Evolutionary conservation across 1,140 invertebrate species (phyloP), one percentile per base, ranked within the genome.

Genomic region (Atopsyche davidsoni): DNA sequence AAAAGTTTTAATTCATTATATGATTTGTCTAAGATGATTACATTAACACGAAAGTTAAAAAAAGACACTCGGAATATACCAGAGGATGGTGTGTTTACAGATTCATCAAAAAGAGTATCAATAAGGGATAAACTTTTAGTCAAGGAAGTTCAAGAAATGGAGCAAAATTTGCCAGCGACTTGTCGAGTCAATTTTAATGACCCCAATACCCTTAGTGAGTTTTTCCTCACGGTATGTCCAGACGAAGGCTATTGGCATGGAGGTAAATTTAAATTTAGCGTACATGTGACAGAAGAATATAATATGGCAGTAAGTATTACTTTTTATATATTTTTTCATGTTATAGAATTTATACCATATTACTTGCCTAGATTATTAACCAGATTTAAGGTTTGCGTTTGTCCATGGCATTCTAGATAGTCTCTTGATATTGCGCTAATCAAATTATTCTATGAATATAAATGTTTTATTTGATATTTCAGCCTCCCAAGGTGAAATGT

Each of bases 401-500:
- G n/a, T n/a, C n/a, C n/a, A n/a, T n/a, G n/a, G n/a, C n/a, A n/a
- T 28, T 28, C n/a, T 28, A 28, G 25, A 7, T 28, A 28, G 6
- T 28, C 25, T 28, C 25, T 28, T 6, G 6, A 7, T 28, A 28
- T 6, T 28, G 6, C 6, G 6, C 6, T 28, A 28, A 7, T 28
- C 6, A 28, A 28, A 7, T 28, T 28, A 28, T n/a, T 28, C n/a
- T 6, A 7, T 28, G 25, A 7, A 36, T 9, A 36, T 36, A 11
- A 36, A 36, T 36, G 34, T 28, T 32, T 6, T 7, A 3, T 3
- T 38, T 32, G n/a, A 36, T 32, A 50, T 81, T 86, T 54, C 62
- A 94, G 90, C 93, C 93, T 42, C 93, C 93, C 21, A 80, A 80
- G 73, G 93, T 96, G 0, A 89, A 87, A 70, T 97, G 94, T 70